Evolutionary conservation across 1,140 invertebrate genomes (phyloP).

Genomic region (Oreohelix idahoensis): DNA sequence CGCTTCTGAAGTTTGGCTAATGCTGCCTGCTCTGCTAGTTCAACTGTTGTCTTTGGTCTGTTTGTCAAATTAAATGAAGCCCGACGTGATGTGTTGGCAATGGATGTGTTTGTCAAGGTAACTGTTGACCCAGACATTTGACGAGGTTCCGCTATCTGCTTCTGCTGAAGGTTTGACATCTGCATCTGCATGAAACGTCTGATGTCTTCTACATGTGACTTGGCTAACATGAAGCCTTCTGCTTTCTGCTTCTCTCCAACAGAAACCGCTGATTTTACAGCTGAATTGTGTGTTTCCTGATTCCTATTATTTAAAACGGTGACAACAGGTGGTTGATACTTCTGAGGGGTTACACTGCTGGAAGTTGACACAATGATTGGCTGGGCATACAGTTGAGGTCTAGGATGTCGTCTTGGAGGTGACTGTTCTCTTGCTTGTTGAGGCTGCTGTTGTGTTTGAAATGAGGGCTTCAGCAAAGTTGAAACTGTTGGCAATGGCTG

Average conservation of each 20-base stretch:
- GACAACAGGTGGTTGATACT: not conserved
- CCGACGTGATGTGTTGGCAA: not conserved
- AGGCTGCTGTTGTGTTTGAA: slow-evolving; percentile 8
- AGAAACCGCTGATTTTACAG: not conserved
- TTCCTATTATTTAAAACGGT: not conserved
- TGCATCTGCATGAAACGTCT: slow-evolving; percentile 37
- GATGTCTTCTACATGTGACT: slow-evolving; percentile 17
- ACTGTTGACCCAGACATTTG: slow-evolving; percentile 35
- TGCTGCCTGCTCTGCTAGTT: slow-evolving; percentile 27
- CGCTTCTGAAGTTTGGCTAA: slow-evolving; percentile 10
- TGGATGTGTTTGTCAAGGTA: not conserved
- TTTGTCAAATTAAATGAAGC: not conserved
- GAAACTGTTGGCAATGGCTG: slow-evolving; percentile 19
- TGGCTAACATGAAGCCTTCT: slow-evolving; percentile 7
- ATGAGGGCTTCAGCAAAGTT: slow-evolving; percentile 26
- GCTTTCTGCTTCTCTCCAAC: not conserved
- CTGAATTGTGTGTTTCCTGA: not conserved
- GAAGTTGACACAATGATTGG: slow-evolving; percentile 14
- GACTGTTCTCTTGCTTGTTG: not conserved
- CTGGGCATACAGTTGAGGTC: slow-evolving; percentile 33
- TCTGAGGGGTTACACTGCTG: not conserved
- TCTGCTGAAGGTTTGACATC: slow-evolving; percentile 1
- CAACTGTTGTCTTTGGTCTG: slow-evolving; percentile 28
- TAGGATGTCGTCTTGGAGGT: slow-evolving; percentile 5
- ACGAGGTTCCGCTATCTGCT: not conserved